Evolutionary conservation across 1,140 invertebrate genomes (phyloP).

Genomic region (Lutraria rhynchaena): DNA sequence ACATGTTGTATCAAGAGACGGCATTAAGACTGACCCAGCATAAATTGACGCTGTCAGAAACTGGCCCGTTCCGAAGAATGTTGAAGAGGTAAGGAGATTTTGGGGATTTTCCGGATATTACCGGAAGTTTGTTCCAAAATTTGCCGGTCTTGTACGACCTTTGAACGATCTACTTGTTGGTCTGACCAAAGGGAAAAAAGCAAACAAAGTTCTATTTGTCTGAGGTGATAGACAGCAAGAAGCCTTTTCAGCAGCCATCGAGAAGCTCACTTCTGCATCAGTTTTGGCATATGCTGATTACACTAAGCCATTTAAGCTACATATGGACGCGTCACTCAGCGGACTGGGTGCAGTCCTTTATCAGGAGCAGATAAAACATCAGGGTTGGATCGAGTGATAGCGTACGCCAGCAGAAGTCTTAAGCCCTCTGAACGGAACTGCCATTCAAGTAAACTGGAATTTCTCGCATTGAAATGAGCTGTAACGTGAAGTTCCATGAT

Average conservation of each 20-base stretch:
- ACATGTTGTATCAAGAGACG: conserved; percentile 3
- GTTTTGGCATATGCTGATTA: conserved; percentile 18
- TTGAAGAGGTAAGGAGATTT: background rate
- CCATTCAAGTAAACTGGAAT: background rate
- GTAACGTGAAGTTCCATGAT: conserved; percentile 20
- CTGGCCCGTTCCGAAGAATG: background rate
- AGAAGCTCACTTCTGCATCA: background rate
- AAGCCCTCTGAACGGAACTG: background rate
- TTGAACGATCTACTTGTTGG: background rate
- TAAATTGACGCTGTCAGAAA: background rate
- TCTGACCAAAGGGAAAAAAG: background rate
- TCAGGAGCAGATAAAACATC: conserved; percentile 1
- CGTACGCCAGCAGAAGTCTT: no score
- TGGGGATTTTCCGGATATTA: conserved; percentile 5
- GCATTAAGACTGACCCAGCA: background rate
- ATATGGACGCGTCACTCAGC: conserved; percentile 5
- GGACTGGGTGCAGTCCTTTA: conserved; percentile 15
- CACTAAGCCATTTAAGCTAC: conserved; percentile 2
- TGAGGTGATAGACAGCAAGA: conserved; percentile 4
- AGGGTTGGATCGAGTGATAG: background rate
- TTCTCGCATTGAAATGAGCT: no score
- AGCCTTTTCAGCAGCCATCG: conserved; percentile 1
- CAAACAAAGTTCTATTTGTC: background rate
- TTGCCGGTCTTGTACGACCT: background rate
- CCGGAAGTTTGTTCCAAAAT: conserved; percentile 13